Base-by-base conservation (phyloP, 64 coral and sea anemone species). In the Porites lutea region DNA sequence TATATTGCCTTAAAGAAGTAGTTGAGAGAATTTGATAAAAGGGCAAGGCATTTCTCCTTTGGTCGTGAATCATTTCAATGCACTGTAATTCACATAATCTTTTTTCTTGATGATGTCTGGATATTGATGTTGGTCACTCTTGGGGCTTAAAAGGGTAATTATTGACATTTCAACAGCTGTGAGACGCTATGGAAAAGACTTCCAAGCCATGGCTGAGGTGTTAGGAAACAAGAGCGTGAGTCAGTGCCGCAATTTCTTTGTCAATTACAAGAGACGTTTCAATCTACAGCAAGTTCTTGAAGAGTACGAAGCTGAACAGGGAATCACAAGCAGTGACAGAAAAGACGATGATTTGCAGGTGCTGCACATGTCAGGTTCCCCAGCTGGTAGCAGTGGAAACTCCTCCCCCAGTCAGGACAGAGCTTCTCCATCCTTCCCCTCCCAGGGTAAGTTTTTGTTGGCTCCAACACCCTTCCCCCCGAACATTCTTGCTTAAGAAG, bases 121-220 rank as follows among this genome's bases (percentile, higher is more conserved):
- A 37, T 37, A 37, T 37, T 37, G 27, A 37, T 37, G 27, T 37
- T 37, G 1, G 1, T 37, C 27, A 37, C 27, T 1, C 27, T 37
- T 37, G 27, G 27, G 27, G 27, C 27, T n/a, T n/a, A n/a, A 37
- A 37, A 1, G 27, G 27, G 0, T 37, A 37, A 37, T 37, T 37
- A 37, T 37, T 37, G 0, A 37, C 27, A 37, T 83, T 76, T 89
- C 19, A 16, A 70, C 77, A 99, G 97, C 97, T 96, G 97, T 99
- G 15, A 88, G 97, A 49, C 92, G 92, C 75, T 99, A 99, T 59
- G 97, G 97, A 4, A 99, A 99, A 80, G 97, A 99, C 78, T 99
- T 99, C 72, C 97, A 99, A 96, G 97, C 97, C 79, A 99, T 99
- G 97, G 97, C 94, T 44, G 97, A 99, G 48, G 97, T 99, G 9